A percentile compares a stretch with the other conserved stretches of the same genome.
Conservation (phyloP, 1,140 invertebrate species). For the Trichomalopsis sarcophagae region DNA sequence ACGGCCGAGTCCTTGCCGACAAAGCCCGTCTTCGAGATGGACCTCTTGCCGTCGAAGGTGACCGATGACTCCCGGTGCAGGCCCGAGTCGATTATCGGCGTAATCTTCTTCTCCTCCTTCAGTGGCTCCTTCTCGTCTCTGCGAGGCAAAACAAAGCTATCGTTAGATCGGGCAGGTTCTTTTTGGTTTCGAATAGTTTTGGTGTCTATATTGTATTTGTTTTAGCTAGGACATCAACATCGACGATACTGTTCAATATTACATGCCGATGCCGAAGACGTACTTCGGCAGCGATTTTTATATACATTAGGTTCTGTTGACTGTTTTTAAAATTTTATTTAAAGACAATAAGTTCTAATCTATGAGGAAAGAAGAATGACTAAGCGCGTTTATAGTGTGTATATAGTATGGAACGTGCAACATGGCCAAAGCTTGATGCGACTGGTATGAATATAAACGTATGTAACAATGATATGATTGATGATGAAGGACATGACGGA, state of each 20-base stretch:
- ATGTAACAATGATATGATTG: constrained; percentile 45
- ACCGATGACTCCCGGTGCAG: constrained; percentile 85
- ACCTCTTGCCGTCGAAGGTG: constrained; percentile 86
- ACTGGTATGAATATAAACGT: constrained; percentile 56
- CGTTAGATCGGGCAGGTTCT: background rate
- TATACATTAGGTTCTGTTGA: constrained; percentile 44
- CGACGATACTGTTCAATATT: background rate
- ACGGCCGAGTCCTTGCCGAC: constrained; percentile 90
- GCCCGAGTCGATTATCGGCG: constrained; percentile 78
- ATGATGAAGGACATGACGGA: constrained; percentile 23
- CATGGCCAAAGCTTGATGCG: constrained; percentile 72
- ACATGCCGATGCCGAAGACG: constrained; percentile 1
- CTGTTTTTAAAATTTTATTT: background rate
- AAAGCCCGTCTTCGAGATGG: constrained; percentile 86
- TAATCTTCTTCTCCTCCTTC: constrained; percentile 78
- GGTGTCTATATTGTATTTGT: background rate
- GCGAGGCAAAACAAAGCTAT: constrained; percentile 43
- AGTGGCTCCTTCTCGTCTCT: constrained; percentile 89
- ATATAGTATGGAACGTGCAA: constrained; percentile 66
- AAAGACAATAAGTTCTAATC: background rate
- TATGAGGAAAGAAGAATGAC: constrained; percentile 51
- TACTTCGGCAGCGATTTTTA: background rate
- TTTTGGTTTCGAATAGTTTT: background rate
- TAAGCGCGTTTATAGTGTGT: constrained; percentile 57
- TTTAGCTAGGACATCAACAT: constrained; percentile 57